Evolutionary conservation across 92 coral and sea anemone species (phyloP).

Genomic region (Desmophyllum pertusum): DNA sequence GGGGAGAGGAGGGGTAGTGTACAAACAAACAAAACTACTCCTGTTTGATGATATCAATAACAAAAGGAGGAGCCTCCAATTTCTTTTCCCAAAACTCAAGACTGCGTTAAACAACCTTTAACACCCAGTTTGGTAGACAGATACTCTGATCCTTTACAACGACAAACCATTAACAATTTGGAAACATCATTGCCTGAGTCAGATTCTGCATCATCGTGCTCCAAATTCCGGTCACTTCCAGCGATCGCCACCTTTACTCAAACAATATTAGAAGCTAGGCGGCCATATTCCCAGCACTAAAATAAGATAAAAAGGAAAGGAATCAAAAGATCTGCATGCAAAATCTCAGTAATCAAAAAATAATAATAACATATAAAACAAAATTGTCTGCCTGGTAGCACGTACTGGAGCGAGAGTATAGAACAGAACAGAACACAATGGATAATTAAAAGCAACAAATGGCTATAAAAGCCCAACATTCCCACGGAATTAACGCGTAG

Average conservation of each 20-base stretch:
- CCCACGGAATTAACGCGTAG: slow-evolving; percentile 12
- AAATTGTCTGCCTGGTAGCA: slow-evolving; percentile 5
- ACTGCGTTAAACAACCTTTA: background rate
- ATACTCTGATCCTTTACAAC: background rate
- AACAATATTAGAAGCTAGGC: background rate
- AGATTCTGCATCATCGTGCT: no score
- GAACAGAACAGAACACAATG: background rate
- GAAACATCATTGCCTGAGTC: background rate
- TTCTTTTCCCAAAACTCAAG: slow-evolving; percentile 1
- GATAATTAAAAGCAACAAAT: background rate
- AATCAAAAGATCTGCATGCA: background rate
- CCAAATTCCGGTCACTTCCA: background rate
- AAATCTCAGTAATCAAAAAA: background rate
- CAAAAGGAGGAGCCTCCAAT: background rate
- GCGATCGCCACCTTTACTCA: background rate
- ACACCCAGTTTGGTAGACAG: background rate
- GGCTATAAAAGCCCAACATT: background rate
- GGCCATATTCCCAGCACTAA: background rate
- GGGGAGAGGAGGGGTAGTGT: no score
- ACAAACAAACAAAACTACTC: no score
- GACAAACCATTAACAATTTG: background rate
- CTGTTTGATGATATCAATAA: slow-evolving; percentile 6
- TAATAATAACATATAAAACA: background rate
- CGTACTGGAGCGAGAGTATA: slow-evolving; percentile 6
- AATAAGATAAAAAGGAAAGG: background rate